Evolutionary conservation across 2,888 invertebrate species (phyloP).

Genomic region (Unio delphinus): DNA sequence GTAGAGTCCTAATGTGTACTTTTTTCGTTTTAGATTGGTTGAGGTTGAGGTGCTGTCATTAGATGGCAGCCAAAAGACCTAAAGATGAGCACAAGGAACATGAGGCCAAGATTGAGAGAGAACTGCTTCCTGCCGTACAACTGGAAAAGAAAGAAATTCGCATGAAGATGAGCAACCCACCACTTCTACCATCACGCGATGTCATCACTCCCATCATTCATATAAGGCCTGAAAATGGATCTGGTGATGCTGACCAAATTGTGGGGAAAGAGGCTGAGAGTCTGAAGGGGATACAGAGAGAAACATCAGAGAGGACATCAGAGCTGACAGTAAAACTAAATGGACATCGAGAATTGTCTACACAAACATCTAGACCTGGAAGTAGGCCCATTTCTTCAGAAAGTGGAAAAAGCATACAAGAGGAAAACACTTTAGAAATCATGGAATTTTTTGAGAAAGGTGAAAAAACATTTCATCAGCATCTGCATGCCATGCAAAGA

Average conservation of each 20-base stretch:
- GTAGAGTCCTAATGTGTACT: neutral
- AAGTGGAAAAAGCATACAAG: slow-evolving; percentile 27
- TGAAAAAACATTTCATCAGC: slow-evolving; percentile 31
- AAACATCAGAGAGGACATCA: slow-evolving; percentile 5
- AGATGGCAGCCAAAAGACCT: slow-evolving; percentile 52
- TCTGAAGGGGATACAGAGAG: neutral
- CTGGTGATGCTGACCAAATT: slow-evolving; percentile 44
- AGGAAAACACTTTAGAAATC: slow-evolving; percentile 49
- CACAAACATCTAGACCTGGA: slow-evolving; percentile 23
- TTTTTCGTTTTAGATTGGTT: slow-evolving; percentile 31
- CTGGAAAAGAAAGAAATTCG: slow-evolving; percentile 56
- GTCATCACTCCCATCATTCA: slow-evolving; percentile 32
- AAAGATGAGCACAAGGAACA: slow-evolving; percentile 47
- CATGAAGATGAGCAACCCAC: slow-evolving; percentile 33
- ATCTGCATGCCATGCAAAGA: slow-evolving; percentile 17
- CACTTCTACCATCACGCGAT: slow-evolving; percentile 16
- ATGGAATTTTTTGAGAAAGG: slow-evolving; percentile 62
- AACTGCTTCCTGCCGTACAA: slow-evolving; percentile 52
- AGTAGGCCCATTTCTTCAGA: slow-evolving; percentile 25
- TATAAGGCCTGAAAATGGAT: slow-evolving; percentile 31
- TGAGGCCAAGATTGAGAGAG: slow-evolving; percentile 48
- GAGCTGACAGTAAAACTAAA: neutral
- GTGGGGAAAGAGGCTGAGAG: slow-evolving; percentile 48
- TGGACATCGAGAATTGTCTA: slow-evolving; percentile 3
- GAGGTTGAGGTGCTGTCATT: slow-evolving; percentile 34